Evolutionary conservation across 2,797 vertebrate species (phyloP), one percentile per base, ranked within the genome.

Genomic region (Ctenosaura bakeri): DNA sequence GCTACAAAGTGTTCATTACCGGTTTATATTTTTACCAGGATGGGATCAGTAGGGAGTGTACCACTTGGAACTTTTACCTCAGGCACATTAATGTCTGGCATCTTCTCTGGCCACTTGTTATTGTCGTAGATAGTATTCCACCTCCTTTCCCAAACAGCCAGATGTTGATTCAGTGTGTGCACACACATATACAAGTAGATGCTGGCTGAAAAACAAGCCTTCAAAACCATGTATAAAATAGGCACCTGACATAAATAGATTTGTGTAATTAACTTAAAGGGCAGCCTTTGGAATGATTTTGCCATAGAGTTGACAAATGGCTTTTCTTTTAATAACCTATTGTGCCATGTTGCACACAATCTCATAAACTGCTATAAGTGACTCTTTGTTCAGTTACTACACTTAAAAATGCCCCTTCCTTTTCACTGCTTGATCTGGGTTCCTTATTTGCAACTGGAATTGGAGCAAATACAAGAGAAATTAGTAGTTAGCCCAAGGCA

Each of bases 231-330:
- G 35, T 32, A 64, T 38, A 71, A 73, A 85, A 80, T 22, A 59
- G 50, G 26, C 50, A 85, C 56, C 71, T 54, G 2, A 29, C 29
- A 42, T 69, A 83, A 52, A 77, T 32, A 66, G n/a, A 56, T 83
- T 87, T 83, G 20, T 69, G 64, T 82, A 82, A 82, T 74, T 81
- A 86, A 35, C 22, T 46, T 73, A 20, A 8, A 80, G 69, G 38
- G 29, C 38, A 62, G 78, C 22, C 46, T 38, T 71, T 50, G 42
- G 35, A 62, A 26, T 8, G 35, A 26, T 12, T 87, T 82, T 76
- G 32, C 26, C 10, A 16, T 18, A 24, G 5, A 38, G 38, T 22
- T 66, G 29, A 14, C 52, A 82, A 10, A 20, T 56, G 38, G 35
- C 13, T 32, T 73, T 62, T 56, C 69, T 90, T 50, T 82, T 8